phyloP scores from a whole-genome alignment of 2,888 invertebrate species.

The Allygus modestus region DNA sequence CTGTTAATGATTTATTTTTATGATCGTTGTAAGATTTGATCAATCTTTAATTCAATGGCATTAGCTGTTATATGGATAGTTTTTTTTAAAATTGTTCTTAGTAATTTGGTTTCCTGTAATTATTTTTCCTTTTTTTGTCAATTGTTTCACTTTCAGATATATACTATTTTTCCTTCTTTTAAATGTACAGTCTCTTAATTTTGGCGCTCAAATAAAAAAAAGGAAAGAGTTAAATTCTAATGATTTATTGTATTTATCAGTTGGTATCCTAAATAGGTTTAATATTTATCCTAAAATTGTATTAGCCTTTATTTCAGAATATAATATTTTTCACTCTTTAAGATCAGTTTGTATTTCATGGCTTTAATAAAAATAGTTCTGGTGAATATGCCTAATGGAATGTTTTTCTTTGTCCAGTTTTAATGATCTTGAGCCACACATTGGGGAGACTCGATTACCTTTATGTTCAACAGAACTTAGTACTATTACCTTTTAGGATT shows the following conservation, averaged over 20 bases:
- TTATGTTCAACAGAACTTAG: no score
- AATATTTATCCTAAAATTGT: neutral
- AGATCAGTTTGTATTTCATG: slow-evolving; percentile 26
- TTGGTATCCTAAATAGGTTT: neutral
- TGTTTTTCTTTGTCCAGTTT: slow-evolving; percentile 5
- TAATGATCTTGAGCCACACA: no score
- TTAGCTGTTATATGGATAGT: neutral
- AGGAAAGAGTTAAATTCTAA: neutral
- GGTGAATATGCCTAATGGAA: slow-evolving; percentile 26
- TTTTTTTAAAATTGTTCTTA: neutral
- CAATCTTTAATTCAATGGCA: neutral
- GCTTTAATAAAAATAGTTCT: slow-evolving; percentile 28
- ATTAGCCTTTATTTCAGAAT: neutral
- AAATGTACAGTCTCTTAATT: no score
- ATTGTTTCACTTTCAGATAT: neutral
- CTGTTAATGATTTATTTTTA: slow-evolving; percentile 27
- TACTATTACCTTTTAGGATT: no score
- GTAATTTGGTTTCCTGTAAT: neutral
- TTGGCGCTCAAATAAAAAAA: neutral
- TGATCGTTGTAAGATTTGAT: neutral
- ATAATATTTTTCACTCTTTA: slow-evolving; percentile 12
- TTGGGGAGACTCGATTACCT: no score
- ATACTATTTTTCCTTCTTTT: neutral
- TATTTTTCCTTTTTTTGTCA: neutral
- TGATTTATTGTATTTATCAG: neutral